Conservation (phyloP, 1,140 invertebrate genomes). For the Microplitis mediator region DNA sequence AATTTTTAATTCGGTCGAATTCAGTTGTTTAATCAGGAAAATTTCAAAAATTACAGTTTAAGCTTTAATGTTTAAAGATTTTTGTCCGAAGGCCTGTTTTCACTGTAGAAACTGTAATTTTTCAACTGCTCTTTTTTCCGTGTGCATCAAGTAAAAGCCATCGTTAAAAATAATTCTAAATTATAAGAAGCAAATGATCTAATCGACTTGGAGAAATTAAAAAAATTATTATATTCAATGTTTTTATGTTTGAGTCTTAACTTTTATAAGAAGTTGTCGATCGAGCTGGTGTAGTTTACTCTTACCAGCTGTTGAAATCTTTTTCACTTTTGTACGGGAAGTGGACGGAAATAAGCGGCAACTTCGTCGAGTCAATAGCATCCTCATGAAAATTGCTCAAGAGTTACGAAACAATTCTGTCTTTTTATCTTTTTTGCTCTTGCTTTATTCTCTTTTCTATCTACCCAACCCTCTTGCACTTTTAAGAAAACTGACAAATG, state of each 20-base stretch:
- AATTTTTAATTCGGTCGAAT: no score
- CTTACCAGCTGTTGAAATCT: background rate
- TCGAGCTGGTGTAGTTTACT: constrained; percentile 8
- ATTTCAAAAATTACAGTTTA: no score
- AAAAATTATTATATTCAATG: background rate
- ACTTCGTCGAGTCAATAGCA: constrained; percentile 27
- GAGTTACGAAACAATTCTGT: constrained; percentile 50
- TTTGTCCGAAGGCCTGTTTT: no score
- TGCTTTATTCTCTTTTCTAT: background rate
- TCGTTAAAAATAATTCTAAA: no score
- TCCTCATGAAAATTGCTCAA: constrained; percentile 25
- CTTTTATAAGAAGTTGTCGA: constrained; percentile 14
- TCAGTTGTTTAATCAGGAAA: no score
- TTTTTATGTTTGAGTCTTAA: background rate
- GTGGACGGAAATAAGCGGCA: constrained; percentile 22
- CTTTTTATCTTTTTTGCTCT: background rate
- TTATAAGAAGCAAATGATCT: no score
- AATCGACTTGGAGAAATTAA: no score
- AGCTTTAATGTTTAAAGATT: no score
- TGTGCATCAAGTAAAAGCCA: no score
- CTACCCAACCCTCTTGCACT: constrained; percentile 22
- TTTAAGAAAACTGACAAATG: constrained; percentile 50
- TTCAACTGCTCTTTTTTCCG: no score
- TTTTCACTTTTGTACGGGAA: constrained; percentile 1
- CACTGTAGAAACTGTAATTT: no score